Evolutionary conservation across 2,888 invertebrate genomes (phyloP), one percentile per base, ranked within the genome.

Genomic region (Perdita meconis): DNA sequence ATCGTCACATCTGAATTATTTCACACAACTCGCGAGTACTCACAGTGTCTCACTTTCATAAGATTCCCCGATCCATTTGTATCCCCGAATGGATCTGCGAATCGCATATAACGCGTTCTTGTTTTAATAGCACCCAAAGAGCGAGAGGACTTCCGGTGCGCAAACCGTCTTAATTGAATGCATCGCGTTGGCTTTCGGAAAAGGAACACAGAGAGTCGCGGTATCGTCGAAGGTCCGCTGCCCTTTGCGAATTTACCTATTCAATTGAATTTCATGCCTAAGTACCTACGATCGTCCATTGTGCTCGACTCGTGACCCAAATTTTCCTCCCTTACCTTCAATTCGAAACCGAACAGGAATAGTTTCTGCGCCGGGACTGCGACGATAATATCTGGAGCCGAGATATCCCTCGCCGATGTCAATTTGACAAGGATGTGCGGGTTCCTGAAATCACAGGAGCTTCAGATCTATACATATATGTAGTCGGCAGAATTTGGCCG

Each of bases 241-340:
- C 75, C 81, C 81, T 86, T 83, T 80, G 65, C 57, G 79, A 83
- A 82, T 84, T 86, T 77, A 81, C 74, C 78, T 64, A 64, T 80
- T 81, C 84, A 77, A 86, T 87, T 84, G 86, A 86, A 83, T 87
- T 86, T 87, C 78, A 86, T 76, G 84, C 78, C 80, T 77, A 80
- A 78, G 53, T 76, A 77, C 68, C 67, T 65, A 67, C 79, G 75
- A 80, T 78, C 80, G 77, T 70, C 81, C 55, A 86, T 87, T 86
- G 87, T 83, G 57, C 80, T 44, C 72, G 66, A 56, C 74, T 74
- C 67, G 53, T 83, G 86, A 83, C 83, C 87, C 59, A 86, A 81
- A 86, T 86, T 81, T 86, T 84, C 83, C 78, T 57, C 69, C 50
- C 53, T 56, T 59, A 19, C 56, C 71, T 75, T n/a, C n/a, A n/a